Conservation (phyloP, 1,140 invertebrate genomes). For the Sipha flava region DNA sequence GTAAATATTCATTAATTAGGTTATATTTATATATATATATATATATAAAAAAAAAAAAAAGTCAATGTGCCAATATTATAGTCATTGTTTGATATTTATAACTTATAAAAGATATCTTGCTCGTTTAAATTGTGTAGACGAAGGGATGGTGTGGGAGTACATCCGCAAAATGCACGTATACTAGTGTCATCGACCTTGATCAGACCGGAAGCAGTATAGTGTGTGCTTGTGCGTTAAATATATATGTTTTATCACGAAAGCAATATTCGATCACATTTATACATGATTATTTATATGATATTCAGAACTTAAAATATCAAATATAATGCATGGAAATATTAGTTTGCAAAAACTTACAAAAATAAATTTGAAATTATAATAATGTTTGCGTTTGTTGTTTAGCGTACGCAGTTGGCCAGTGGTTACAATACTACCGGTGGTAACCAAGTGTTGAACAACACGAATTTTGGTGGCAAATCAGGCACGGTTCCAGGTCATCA, state of each 20-base stretch:
- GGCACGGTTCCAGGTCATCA: conserved; percentile 12
- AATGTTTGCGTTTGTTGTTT: neutral
- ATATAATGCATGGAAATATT: too few species aligned
- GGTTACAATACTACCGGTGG: neutral
- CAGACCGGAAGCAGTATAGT: neutral
- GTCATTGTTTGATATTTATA: too few species aligned
- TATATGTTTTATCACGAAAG: neutral
- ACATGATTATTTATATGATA: neutral
- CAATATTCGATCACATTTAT: neutral
- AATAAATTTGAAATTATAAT: too few species aligned
- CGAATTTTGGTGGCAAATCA: conserved; percentile 12
- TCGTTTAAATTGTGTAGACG: too few species aligned
- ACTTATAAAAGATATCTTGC: too few species aligned
- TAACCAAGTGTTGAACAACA: neutral
- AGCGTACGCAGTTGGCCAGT: neutral
- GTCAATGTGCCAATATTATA: too few species aligned
- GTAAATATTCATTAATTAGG: too few species aligned
- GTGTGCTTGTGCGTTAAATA: neutral
- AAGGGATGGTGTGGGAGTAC: neutral
- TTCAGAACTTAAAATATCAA: too few species aligned
- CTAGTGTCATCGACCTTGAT: conserved; percentile 8
- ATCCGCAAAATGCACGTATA: neutral
- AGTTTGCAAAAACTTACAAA: too few species aligned
- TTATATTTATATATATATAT: neutral
- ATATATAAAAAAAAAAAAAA: too few species aligned